Evolutionary conservation across 1,140 invertebrate genomes (phyloP).

Genomic region (Saccostrea glomerata): DNA sequence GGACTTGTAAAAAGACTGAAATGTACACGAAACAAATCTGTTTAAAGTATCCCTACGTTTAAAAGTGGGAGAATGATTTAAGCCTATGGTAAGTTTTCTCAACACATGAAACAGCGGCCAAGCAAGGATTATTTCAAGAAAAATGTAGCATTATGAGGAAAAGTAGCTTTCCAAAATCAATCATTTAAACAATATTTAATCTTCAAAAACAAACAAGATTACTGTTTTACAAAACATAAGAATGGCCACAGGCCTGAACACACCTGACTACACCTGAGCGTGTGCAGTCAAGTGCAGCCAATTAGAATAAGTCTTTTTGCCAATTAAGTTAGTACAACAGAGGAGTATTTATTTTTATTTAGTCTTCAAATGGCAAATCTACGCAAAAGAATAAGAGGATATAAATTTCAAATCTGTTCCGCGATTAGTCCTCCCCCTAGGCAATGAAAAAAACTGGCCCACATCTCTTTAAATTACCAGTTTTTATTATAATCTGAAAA

Average conservation of each 20-base stretch:
- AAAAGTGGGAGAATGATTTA: background rate
- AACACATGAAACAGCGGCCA: background rate
- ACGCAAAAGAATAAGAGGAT: background rate
- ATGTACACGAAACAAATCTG: no score
- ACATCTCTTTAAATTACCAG: background rate
- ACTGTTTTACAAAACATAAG: background rate
- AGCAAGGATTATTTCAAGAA: background rate
- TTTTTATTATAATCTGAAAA: background rate
- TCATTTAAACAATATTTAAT: background rate
- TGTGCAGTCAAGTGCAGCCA: background rate
- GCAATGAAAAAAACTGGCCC: background rate
- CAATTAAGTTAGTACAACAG: background rate
- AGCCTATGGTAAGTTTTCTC: background rate
- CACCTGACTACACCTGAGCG: background rate
- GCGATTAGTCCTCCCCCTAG: background rate
- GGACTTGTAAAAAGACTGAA: no score
- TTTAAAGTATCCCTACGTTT: no score
- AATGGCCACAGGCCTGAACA: background rate
- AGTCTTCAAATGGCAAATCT: background rate
- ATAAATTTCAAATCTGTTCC: background rate
- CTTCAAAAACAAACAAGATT: background rate
- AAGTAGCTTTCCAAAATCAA: constrained; percentile 14
- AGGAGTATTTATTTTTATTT: background rate
- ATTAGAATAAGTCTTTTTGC: background rate
- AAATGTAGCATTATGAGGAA: background rate